Percentiles rank a stretch among this genome's conserved stretches.
Evolutionary conservation across 2,888 invertebrate species (phyloP).

Genomic region (Lypha dubia): DNA sequence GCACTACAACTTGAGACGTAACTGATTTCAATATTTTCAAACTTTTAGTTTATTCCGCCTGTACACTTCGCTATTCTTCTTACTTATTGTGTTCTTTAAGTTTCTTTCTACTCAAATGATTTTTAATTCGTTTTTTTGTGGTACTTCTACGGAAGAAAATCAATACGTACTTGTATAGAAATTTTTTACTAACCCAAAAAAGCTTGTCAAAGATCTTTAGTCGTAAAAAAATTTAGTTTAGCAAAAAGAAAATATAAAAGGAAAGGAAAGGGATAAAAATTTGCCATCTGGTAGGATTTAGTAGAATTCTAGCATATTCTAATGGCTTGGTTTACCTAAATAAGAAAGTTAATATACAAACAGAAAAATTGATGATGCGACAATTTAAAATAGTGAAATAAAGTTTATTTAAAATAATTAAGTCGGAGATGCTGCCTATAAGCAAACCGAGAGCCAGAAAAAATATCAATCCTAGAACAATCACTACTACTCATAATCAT

Average conservation of each 20-base stretch:
- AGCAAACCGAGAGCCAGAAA: too few relatives aligned
- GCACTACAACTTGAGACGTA: constrained; percentile 40
- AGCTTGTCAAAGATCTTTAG: not conserved
- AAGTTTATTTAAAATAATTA: too few relatives aligned
- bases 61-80: constrained; percentile 26
- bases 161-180: not conserved
- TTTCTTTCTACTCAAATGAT: constrained; percentile 6
- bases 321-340: too few relatives aligned
- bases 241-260: not conserved
- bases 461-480: too few relatives aligned
- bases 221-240: not conserved
- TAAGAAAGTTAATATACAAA: too few relatives aligned
- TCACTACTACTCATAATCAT: too few relatives aligned
- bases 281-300: too few relatives aligned
- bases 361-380: too few relatives aligned
- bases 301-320: too few relatives aligned
- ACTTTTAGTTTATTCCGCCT: constrained; percentile 30
- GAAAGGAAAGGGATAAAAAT: too few relatives aligned
- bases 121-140: not conserved
- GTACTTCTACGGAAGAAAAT: not conserved
- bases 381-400: too few relatives aligned
- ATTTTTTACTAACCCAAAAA: not conserved
- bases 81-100: not conserved
- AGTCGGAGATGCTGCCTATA: too few relatives aligned
- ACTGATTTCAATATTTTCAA: constrained; percentile 43